phyloP scores from a whole-genome alignment of 1,140 invertebrate genomes.

The Asbolus verrucosus region DNA sequence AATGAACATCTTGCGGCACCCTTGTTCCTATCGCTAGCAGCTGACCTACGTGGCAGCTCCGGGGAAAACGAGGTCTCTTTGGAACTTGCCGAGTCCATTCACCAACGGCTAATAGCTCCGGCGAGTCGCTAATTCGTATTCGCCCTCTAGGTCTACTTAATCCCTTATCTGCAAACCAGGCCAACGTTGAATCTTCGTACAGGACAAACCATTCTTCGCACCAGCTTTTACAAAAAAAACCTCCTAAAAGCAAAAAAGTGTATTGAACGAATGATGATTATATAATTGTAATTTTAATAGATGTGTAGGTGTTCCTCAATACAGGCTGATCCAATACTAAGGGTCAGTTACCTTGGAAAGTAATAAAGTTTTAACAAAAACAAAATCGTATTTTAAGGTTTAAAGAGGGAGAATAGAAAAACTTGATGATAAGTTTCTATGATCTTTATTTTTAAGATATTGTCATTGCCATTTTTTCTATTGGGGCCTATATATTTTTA shows the following conservation, averaged over 20 bases:
- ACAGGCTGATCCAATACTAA: too few relatives aligned
- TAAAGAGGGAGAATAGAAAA: too few relatives aligned
- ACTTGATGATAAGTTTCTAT: too few relatives aligned
- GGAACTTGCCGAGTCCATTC: slow-evolving; percentile 81
- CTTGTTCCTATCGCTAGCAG: slow-evolving; percentile 79
- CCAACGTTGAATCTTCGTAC: slow-evolving; percentile 83
- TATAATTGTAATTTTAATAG: too few relatives aligned
- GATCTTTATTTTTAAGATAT: too few relatives aligned
- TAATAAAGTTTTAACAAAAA: too few relatives aligned
- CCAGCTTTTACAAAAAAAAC: slow-evolving; percentile 82
- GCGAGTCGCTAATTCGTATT: slow-evolving; percentile 77
- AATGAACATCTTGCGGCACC: slow-evolving; percentile 60
- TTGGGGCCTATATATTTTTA: too few relatives aligned
- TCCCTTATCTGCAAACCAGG: slow-evolving; percentile 80
- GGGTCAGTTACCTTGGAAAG: too few relatives aligned
- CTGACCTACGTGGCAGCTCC: slow-evolving; percentile 73
- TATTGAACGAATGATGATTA: too few relatives aligned
- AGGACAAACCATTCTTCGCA: slow-evolving; percentile 83
- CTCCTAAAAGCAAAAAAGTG: slow-evolving; percentile 72
- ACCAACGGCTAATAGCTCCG: slow-evolving; percentile 82
- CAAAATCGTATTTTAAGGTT: too few relatives aligned
- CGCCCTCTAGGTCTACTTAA: slow-evolving; percentile 66
- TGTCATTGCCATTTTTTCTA: too few relatives aligned
- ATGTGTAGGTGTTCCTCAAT: too few relatives aligned
- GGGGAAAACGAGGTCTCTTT: slow-evolving; percentile 75